Base-by-base conservation (phyloP, 1,140 invertebrate genomes). In the Condylostylus longicornis region DNA sequence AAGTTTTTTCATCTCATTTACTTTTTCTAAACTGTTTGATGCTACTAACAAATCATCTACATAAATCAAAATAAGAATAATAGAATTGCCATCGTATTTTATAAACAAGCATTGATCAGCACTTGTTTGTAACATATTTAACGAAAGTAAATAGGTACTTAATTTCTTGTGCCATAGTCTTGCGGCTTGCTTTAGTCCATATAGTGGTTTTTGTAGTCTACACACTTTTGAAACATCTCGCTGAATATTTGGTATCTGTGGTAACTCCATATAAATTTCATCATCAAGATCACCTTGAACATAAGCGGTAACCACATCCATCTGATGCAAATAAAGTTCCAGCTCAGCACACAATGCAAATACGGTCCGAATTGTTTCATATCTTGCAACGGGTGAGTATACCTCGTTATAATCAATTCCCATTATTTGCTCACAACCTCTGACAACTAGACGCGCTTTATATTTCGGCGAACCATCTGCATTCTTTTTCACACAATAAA, bases 21-120 rank as follows among this genome's bases (percentile, higher is more conserved):
- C n/a, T n/a, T n/a, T n/a, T n/a, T 35, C 19, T 18, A 43, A 25
- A 41, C 42, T 25, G 29, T 30, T 49, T 18, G 51, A 42, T 20
- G 42, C 51, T 35, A 63, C 42, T 15, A 65, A 38, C 7, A 47
- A 53, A 44, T 64, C 61, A 44, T 66, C 58, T 2, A 66, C 55
- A 44, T 61, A 64, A 2, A 62, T 21, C 7, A 31, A 30, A 8
- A 50, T 40, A 15, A 63, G 18, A 20, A 62, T 35, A 4, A 51
- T 37, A 17, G 36, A 28, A 20, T 41, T 42, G 7, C 31, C 41
- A 17, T 30, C 41, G 27, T 42, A 21, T 42, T 33, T 32, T 29
- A 48, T 41, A 40, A 48, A 61, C 12, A 60, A 23, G 38, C 58
- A 61, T 19, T 44, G 42, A 45, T 62, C 58, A 22, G 54, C 47